Base-by-base conservation (phyloP, 2,888 invertebrate species). In the Callinectes sapidus region DNA sequence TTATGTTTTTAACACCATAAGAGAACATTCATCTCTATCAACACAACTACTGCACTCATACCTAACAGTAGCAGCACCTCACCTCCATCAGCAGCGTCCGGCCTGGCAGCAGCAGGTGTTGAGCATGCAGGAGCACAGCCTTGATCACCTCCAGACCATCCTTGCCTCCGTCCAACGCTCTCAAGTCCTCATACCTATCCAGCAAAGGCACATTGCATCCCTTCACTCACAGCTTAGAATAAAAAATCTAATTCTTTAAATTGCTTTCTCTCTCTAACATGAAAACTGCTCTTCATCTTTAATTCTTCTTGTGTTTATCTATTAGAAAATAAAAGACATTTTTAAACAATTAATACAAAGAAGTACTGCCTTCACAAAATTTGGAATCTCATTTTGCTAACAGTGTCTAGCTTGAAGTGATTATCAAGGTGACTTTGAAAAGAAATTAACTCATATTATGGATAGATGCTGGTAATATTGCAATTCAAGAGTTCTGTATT, bases 131-230 rank as follows among this genome's bases (percentile, higher is more conserved):
- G 92, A 97, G 95, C 81, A 97, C 96, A 54, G 96, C 95, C 95
- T 96, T 96, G 61, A 97, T 96, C 18, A 97, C 91, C 32, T 92
- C 92, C 54, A 94, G 77, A 5, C 97, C 97, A 95, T 97, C 97
- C 16, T 95, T 95, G 0, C 97, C 97, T 18, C 97, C 97, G 95
- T 97, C 96, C 91, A 97, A 95, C 1, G 97, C 97, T 94, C 96
- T 96, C 2, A 96, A 95, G 95, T 97, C 97, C 95, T 97, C 97
- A 95, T 96, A 97, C 85, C 97, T 97, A 93, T 23, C 10, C 10
- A 48, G 18, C 39, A 89, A 39, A 35, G 16, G 6, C 42, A 66
- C 10, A 66, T n/a, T 16, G 13, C 32, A 23, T 1, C n/a, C 18
- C 48, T 87, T 54, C 13, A 87, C 48, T 87, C 13, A 14, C 2